Base-by-base conservation (phyloP, 2,797 vertebrate genomes). In the Sarcophilus harrisii region DNA sequence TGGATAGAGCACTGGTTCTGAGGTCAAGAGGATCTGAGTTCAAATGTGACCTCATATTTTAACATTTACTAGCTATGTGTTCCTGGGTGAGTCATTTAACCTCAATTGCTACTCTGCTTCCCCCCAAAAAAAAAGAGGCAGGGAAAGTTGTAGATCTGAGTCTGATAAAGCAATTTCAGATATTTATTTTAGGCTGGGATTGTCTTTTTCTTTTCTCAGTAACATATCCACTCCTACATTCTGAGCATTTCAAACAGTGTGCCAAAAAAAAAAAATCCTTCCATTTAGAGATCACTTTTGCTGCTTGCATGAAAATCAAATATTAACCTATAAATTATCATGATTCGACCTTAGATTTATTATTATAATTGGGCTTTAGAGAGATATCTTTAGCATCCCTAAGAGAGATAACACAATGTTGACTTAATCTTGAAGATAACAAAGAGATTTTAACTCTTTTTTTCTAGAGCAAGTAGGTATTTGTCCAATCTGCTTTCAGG, bases 241-340 rank as follows among this genome's bases (percentile, higher is more conserved):
- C n/a, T 91, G n/a, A 32, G 10, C 32, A 89, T 6, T 59, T 92
- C 66, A 91, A 91, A 93, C 45, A 38, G 91, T 95, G 13, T 93
- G 90, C 29, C 14, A 93, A 45, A 29, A 95, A 49, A 93, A 45
- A 29, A 95, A n/a, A 4, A 52, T 93, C 60, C 38, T 95, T 28
- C 66, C 49, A 92, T 18, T 32, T 21, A 12, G 92, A 54, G 5
- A 54, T 92, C 45, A 95, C 10, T 0, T 32, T 89, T 91, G 21
- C 90, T 55, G 32, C 91, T 91, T 93, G 90, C n/a, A 28, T 91
- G 24, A 81, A 57, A 95, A 57, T n/a, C 54, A 24, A 18, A 28
- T 21, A 1, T 90, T 92, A 94, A 24, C 89, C 30, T 62, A n/a
- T 28, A 73, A 92, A 29, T 18, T 73, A 96, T n/a, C 27, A n/a